Base-by-base conservation (phyloP, 2,888 invertebrate species). In the Arctia plantaginis region DNA sequence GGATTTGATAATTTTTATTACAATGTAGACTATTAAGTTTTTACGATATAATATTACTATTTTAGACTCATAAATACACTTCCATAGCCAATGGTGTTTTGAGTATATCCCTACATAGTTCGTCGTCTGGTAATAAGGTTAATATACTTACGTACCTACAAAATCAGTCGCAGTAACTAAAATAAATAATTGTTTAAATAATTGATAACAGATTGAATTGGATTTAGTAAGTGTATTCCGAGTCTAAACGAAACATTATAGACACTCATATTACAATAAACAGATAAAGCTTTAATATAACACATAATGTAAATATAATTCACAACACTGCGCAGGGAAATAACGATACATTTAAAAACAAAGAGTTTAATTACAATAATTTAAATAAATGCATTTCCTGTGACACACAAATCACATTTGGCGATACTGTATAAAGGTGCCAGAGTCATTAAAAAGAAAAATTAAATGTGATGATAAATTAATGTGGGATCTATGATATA, bases 201-300 rank as follows among this genome's bases (percentile, higher is more conserved):
- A 44, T 44, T 15, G 15, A 62, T 3, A 27, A 65, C 35, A 65
- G 30, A 35, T 33, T 0, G 10, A 59, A 69, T 69, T 69, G 27
- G 20, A 51, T 33, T n/a, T 33, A 15, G 13, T 59, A 44, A 68
- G 62, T 72, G 35, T 72, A 68, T n/a, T 72, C 6, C 18, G 51
- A 39, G 68, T 64, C 27, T 62, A 62, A 73, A 47, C 12, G 35
- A 68, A 82, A 79, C 73, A 77, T 76, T 66, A 76, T 74, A 73
- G 73, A 74, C 72, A 73, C 71, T 71, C 69, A 68, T 71, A 20
- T 71, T n/a, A 75, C 30, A 79, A 73, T 75, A 76, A 79, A 77
- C 73, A 82, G 44, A 75, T 77, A 79, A 83, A 74, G 77, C 68
- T 77, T 33, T 67, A 74, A 67, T 73, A 82, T 79, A 82, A 80